Evolutionary conservation across 2,797 vertebrate genomes (phyloP).

Genomic region (Manis crassicaudata): DNA sequence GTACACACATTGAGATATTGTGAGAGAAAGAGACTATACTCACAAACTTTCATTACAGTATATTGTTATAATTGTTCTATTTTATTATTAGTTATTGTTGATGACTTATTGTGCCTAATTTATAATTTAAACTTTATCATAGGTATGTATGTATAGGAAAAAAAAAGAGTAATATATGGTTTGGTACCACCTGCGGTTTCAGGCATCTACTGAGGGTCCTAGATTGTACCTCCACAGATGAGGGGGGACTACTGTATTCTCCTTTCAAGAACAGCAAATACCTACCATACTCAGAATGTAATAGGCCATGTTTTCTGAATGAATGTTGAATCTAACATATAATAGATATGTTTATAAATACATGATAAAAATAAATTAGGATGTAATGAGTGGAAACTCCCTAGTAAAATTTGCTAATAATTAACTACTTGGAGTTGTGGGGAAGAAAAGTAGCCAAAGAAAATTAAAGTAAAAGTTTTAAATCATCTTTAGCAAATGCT

Average conservation of each 20-base stretch:
- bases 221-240: background rate
- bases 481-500: slow-evolving; percentile 13
- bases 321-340: background rate
- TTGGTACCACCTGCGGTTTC: background rate
- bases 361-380: slow-evolving; percentile 17
- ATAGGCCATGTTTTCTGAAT: background rate
- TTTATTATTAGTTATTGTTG: background rate
- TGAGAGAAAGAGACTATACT: background rate
- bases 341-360: background rate
- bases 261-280: slow-evolving; percentile 12
- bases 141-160: background rate
- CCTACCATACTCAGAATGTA: background rate
- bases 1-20: background rate
- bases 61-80: background rate
- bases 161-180: background rate
- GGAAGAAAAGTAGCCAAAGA: background rate
- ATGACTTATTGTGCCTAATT: background rate
- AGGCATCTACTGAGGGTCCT: background rate
- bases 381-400: background rate
- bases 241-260: background rate
- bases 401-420: slow-evolving; percentile 11
- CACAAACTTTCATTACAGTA: background rate
- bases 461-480: background rate
- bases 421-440: background rate
- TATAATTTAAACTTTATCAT: background rate